These are phyloP conservation scores for Agrotis puta DNA, from an alignment of 2,888 invertebrate genomes.

Conservation along the genomic window DNA sequence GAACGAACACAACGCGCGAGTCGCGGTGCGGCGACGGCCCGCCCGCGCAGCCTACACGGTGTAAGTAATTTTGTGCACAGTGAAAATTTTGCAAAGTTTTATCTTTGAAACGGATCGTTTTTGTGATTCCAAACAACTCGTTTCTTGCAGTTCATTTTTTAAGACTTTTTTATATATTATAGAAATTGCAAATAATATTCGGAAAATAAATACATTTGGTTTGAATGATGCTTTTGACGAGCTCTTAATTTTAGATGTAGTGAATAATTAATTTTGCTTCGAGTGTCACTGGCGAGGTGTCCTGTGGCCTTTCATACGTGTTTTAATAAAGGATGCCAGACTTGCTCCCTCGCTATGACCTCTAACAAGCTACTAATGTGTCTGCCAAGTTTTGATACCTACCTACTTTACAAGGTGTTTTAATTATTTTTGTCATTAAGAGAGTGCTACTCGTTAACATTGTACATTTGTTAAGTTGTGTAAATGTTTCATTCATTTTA, in stretches of 20 bases:
- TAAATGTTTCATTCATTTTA: not conserved
- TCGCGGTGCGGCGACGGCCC: no score
- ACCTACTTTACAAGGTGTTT: not conserved
- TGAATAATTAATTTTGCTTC: not conserved
- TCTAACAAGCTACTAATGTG: slow-evolving; percentile 11
- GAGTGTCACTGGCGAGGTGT: no score
- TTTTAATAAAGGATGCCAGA: not conserved
- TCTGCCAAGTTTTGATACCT: slow-evolving; percentile 24
- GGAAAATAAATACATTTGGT: not conserved
- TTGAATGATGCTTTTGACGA: not conserved
- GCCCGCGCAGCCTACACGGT: no score
- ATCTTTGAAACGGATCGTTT: no score
- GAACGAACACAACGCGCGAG: no score
- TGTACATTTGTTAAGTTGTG: not conserved
- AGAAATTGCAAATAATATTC: not conserved
- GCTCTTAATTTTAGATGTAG: not conserved
- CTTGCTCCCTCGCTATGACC: slow-evolving; percentile 1
- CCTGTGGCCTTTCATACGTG: no score
- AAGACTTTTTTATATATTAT: no score
- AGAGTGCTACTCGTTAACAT: not conserved
- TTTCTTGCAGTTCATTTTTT: no score
- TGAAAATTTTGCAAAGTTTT: no score
- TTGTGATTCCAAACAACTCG: no score
- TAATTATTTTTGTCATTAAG: slow-evolving; percentile 4
- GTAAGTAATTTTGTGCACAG: no score